Evolutionary conservation across 2,888 invertebrate genomes (phyloP).

Genomic region (Iselma pallidipennis): DNA sequence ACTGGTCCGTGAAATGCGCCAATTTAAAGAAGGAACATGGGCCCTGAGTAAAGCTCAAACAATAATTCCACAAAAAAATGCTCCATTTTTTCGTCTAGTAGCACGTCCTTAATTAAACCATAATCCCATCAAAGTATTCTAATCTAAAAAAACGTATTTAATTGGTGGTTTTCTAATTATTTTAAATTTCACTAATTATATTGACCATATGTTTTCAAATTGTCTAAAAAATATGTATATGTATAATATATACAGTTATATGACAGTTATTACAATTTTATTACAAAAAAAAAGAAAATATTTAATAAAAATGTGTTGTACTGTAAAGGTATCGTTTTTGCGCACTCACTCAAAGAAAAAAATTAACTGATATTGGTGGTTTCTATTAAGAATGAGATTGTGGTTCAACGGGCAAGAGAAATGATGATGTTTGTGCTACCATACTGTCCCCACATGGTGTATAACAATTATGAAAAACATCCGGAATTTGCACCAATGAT

Average conservation of each 20-base stretch:
- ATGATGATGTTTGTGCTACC: constrained; percentile 45
- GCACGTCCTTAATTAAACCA: neutral
- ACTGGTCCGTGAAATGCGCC: neutral
- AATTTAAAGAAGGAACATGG: neutral
- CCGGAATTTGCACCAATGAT: constrained; percentile 57
- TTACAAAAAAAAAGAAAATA: neutral
- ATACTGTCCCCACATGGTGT: constrained; percentile 50
- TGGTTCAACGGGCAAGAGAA: constrained; percentile 47
- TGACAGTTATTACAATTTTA: neutral
- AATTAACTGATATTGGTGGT: neutral
- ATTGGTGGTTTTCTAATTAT: neutral
- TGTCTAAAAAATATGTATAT: neutral
- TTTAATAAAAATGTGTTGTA: constrained; percentile 21
- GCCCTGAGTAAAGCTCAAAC: neutral
- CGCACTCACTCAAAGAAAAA: no score
- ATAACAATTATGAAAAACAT: constrained; percentile 59
- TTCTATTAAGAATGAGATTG: constrained; percentile 47
- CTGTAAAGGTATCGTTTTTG: constrained; percentile 28
- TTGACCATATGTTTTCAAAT: neutral
- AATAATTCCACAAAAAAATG: neutral
- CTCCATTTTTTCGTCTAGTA: no score
- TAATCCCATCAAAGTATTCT: neutral
- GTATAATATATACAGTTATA: neutral
- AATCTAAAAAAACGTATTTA: no score
- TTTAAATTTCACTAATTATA: neutral